Percentiles rank a stretch among this genome's conserved stretches.
Evolutionary conservation across 2,888 invertebrate species (phyloP).

Genomic region (Crioceris asparagi): DNA sequence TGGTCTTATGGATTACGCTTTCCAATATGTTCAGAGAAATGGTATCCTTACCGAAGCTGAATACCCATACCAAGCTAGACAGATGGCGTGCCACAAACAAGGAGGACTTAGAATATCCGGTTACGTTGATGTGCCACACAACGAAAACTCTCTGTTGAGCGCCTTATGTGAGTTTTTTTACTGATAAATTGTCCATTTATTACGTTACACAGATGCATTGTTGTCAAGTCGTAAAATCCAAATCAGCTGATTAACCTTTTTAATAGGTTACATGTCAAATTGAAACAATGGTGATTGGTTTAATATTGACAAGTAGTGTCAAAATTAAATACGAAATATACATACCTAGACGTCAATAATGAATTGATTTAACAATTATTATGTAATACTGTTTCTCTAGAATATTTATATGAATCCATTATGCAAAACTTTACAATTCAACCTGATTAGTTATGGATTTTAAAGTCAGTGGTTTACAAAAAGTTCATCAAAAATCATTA

Average conservation of each 20-base stretch:
- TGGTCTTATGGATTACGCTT: conserved; percentile 34
- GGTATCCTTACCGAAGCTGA: conserved; percentile 26
- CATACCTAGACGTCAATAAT: too few species aligned
- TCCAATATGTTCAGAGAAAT: conserved; percentile 30
- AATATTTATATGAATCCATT: neutral
- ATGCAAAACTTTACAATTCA: neutral
- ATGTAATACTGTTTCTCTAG: too few species aligned
- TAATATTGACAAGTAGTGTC: neutral
- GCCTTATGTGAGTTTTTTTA: neutral
- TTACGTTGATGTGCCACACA: neutral
- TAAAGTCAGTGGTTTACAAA: too few species aligned
- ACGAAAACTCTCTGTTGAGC: neutral
- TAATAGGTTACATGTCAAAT: too few species aligned
- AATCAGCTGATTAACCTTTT: too few species aligned
- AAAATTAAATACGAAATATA: neutral
- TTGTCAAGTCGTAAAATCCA: too few species aligned
- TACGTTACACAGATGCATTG: too few species aligned
- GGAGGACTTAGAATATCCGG: neutral
- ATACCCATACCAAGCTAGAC: conserved; percentile 32
- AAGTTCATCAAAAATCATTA: too few species aligned
- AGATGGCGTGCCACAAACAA: conserved; percentile 24
- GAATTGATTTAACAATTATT: too few species aligned
- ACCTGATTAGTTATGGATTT: too few species aligned
- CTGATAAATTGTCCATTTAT: too few species aligned
- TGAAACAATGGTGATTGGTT: too few species aligned